Evolutionary conservation across 2,888 invertebrate species (phyloP), one percentile per base, ranked within the genome.

Genomic region (Mythimna albipuncta): DNA sequence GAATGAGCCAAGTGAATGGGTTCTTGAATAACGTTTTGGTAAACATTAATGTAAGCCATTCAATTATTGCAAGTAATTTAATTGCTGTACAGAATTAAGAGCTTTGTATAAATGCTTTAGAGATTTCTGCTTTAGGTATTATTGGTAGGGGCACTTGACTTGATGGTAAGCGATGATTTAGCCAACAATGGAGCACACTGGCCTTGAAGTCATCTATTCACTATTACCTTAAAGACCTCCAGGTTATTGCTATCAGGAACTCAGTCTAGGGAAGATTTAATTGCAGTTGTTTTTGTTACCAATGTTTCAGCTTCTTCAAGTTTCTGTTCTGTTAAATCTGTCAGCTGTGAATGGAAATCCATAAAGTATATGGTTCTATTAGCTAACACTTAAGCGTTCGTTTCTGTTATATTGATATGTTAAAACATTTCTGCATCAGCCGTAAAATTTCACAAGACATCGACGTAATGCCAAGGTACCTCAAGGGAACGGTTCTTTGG

Each of bases 361-460:
- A 67, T 64, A 55, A 64, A 44, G 16, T 72, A 55, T 64, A 38
- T 47, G 41, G 47, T 47, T 66, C 26, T 69, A n/a, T 64, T 55
- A 65, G 41, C 32, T 44, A 69, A 66, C 35, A 74, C 44, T 32
- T 58, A 35, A 65, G 69, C 32, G 54, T 58, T 66, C 26, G 65
- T 79, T 64, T 64, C 59, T 63, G 55, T 55, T 69, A 41, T 21
- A 65, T 58, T 58, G 70, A 61, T 70, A 79, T 81, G 69, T 69
- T 81, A 68, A 62, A 69, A 68, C 57, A 71, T 71, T 81, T 71
- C 71, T 75, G 72, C 62, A 72, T 77, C 64, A 62, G 70, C 47
- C 55, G 80, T 75, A 72, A 81, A 75, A 75, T 85, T 83, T 81
- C 77, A 78, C 75, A 83, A 79, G 69, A 59, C 67, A 62, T 62